These are phyloP conservation scores for Pseudoatta argentina DNA, from an alignment of 1,140 invertebrate genomes.

Conservation along the genomic window DNA sequence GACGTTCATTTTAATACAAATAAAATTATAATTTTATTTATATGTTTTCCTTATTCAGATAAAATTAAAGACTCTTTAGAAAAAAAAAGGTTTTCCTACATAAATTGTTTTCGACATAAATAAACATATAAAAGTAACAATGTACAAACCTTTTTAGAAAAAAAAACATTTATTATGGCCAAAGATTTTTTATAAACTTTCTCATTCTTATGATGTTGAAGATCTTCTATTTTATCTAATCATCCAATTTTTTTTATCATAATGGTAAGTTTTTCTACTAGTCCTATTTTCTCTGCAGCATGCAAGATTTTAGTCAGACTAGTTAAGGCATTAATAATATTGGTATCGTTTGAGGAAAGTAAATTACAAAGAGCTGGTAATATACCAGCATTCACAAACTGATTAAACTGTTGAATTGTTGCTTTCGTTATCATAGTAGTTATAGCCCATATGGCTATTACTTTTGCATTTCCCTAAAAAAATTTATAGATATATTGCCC, in stretches of 20 bases:
- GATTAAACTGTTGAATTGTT: slow-evolving; percentile 89
- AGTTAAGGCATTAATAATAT: slow-evolving; percentile 89
- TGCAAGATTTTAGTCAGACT: slow-evolving; percentile 89
- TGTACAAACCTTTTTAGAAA: slow-evolving; percentile 87
- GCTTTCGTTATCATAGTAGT: slow-evolving; percentile 94
- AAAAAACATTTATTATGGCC: slow-evolving; percentile 94
- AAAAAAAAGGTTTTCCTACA: neutral
- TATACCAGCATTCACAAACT: slow-evolving; percentile 88
- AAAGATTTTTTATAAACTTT: slow-evolving; percentile 94
- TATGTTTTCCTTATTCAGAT: neutral
- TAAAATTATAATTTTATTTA: no score
- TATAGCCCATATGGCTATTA: slow-evolving; percentile 93
- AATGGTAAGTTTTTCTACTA: slow-evolving; percentile 86
- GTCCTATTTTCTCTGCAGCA: slow-evolving; percentile 86
- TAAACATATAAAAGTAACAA: neutral
- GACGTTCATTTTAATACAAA: no score
- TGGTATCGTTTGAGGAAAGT: slow-evolving; percentile 89
- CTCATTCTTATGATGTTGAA: slow-evolving; percentile 92
- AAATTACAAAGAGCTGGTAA: slow-evolving; percentile 85
- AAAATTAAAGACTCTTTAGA: neutral
- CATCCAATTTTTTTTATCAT: slow-evolving; percentile 89
- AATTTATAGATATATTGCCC: neutral
- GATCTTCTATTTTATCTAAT: slow-evolving; percentile 91
- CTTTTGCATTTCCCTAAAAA: slow-evolving; percentile 90
- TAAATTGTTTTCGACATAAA: slow-evolving; percentile 1